These are phyloP conservation scores for Drosophila multiciliata DNA, from an alignment of 2,888 invertebrate genomes.

Conservation along the genomic window DNA sequence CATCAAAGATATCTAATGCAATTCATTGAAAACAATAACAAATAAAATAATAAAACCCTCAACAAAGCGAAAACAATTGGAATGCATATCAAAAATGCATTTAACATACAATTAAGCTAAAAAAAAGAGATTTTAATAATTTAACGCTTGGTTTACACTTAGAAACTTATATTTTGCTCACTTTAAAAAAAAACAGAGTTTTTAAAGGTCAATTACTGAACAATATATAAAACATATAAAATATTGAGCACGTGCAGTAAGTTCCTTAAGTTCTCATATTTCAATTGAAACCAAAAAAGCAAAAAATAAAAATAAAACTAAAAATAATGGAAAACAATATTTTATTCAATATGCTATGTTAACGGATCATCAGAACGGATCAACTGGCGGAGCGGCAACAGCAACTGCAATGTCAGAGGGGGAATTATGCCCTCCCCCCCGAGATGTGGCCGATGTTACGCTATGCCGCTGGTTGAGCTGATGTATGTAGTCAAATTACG, in stretches of 20 bases:
- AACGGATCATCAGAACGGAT: conserved; percentile 61
- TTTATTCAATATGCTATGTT: conserved; percentile 29
- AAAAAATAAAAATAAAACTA: neutral
- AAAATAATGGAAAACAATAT: conserved; percentile 3
- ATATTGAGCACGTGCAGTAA: conserved; percentile 7
- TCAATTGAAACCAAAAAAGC: conserved; percentile 12
- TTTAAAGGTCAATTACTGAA: conserved; percentile 25
- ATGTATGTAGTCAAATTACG: conserved; percentile 76
- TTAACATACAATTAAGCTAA: neutral
- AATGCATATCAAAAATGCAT: neutral
- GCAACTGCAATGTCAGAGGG: conserved; percentile 28
- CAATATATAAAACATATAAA: conserved; percentile 5
- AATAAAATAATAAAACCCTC: neutral
- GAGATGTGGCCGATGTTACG: conserved; percentile 12
- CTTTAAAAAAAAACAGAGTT: neutral
- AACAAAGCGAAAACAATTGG: neutral
- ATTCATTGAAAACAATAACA: neutral
- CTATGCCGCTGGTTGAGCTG: conserved; percentile 36
- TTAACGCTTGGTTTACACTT: conserved; percentile 1
- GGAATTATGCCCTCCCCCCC: conserved; percentile 8
- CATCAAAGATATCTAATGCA: neutral
- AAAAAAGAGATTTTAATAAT: neutral
- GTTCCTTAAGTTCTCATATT: conserved; percentile 31
- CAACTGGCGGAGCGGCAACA: conserved; percentile 35
- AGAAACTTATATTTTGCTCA: conserved; percentile 7